Conservation (phyloP, 1,140 invertebrate species). For the Drosophila mojavensis region DNA sequence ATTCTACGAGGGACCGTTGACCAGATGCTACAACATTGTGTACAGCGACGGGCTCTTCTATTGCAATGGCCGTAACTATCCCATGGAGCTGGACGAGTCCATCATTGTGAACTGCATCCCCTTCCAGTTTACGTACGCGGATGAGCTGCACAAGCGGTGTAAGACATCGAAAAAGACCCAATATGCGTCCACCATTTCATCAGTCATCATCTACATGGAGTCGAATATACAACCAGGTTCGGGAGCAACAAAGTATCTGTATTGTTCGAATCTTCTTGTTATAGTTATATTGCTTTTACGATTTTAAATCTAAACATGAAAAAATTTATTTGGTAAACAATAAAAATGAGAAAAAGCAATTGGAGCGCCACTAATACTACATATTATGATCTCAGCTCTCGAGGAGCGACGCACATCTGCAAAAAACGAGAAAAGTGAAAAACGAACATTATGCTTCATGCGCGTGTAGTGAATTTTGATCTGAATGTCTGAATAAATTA, state of each 20-base stretch:
- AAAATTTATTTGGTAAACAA: conserved; percentile 33
- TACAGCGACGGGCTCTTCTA: conserved; percentile 43
- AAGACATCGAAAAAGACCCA: neutral
- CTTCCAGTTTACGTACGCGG: conserved; percentile 54
- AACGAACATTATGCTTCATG: too few relatives aligned
- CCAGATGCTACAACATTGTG: conserved; percentile 50
- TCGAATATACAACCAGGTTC: conserved; percentile 25
- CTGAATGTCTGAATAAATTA: too few relatives aligned
- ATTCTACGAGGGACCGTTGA: conserved; percentile 63
- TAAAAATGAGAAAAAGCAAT: neutral
- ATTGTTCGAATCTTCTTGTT: conserved; percentile 19
- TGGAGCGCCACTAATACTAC: neutral
- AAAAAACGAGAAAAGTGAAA: too few relatives aligned
- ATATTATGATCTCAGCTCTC: neutral
- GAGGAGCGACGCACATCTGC: too few relatives aligned
- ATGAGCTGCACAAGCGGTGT: conserved; percentile 46
- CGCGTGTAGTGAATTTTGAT: too few relatives aligned
- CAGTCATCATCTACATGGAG: conserved; percentile 45
- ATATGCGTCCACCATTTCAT: conserved; percentile 9
- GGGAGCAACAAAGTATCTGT: conserved; percentile 1
- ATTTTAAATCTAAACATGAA: conserved; percentile 29
- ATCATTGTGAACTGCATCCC: conserved; percentile 45
- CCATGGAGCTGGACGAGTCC: neutral
- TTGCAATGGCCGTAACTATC: conserved; percentile 55
- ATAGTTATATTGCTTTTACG: conserved; percentile 16